phyloP scores from a whole-genome alignment of 2,888 invertebrate species.

The Rhamphomyia laevipes region DNA sequence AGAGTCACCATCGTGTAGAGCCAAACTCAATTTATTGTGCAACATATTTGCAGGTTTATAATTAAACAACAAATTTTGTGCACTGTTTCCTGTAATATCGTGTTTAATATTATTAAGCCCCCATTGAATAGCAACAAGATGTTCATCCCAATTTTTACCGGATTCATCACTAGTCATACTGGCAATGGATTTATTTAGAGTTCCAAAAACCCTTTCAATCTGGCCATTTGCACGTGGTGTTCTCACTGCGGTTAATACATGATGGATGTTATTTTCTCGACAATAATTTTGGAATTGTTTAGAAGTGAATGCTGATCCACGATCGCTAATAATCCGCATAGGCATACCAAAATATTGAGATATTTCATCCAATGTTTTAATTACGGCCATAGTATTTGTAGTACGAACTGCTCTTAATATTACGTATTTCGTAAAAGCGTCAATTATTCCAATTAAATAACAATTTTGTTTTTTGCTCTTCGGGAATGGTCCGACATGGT shows the following conservation, averaged over 20 bases:
- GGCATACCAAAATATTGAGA: constrained; percentile 19
- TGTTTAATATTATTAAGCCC: too few relatives aligned
- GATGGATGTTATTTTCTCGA: constrained; percentile 14
- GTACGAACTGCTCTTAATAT: constrained; percentile 12
- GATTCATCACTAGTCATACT: constrained; percentile 8
- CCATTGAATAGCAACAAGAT: too few relatives aligned
- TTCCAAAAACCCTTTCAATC: constrained; percentile 13
- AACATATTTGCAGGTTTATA: too few relatives aligned
- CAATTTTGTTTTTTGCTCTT: constrained; percentile 8
- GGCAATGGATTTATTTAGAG: constrained; percentile 4
- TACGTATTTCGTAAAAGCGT: constrained; percentile 14
- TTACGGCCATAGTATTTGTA: constrained; percentile 11
- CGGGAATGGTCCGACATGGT: constrained; percentile 11
- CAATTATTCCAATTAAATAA: constrained; percentile 10
- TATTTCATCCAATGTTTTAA: constrained; percentile 12
- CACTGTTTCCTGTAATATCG: too few relatives aligned
- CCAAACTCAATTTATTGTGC: too few relatives aligned
- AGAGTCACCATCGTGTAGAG: too few relatives aligned
- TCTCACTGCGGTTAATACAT: constrained; percentile 18
- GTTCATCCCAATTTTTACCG: too few relatives aligned
- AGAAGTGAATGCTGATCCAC: constrained; percentile 19
- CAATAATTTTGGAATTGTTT: constrained; percentile 16
- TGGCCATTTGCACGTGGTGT: constrained; percentile 18
- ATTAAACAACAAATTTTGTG: too few relatives aligned
- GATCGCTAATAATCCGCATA: constrained; percentile 18